A percentile compares a stretch with the other conserved stretches of the same genome.
Conservation (phyloP, 2,113 vertebrate genomes). For the Pluvialis apricaria region DNA sequence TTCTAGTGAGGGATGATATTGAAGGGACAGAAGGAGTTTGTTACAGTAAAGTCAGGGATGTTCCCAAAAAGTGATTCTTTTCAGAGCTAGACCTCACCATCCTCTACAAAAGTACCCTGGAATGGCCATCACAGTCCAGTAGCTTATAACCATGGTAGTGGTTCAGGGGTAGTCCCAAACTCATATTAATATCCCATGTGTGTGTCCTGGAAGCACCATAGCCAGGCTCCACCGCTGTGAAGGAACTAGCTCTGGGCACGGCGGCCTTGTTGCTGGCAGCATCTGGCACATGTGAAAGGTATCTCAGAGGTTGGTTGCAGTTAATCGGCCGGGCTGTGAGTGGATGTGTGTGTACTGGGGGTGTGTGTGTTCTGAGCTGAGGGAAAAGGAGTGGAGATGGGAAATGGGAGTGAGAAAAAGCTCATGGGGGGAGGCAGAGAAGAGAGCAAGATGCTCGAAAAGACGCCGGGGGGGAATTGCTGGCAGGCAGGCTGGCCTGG, state of each 20-base stretch:
- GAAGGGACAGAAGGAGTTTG: neutral
- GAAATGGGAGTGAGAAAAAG: neutral
- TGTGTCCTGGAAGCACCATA: neutral
- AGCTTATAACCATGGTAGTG: neutral
- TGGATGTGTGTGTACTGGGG: neutral
- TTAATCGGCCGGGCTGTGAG: neutral
- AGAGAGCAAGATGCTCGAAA: neutral
- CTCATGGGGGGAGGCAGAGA: neutral
- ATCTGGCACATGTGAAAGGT: neutral
- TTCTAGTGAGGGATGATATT: neutral
- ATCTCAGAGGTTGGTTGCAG: neutral
- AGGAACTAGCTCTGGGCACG: neutral
- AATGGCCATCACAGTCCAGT: neutral
- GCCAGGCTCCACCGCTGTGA: neutral
- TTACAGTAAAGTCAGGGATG: neutral
- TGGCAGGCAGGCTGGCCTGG: neutral
- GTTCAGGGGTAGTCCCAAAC: neutral
- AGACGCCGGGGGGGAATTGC: neutral
- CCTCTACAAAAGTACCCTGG: neutral
- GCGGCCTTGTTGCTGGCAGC: neutral
- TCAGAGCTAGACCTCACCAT: neutral
- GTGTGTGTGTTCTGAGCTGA: neutral
- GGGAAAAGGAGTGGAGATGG: neutral
- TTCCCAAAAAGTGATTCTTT: neutral
- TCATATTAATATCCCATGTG: neutral